Conservation (phyloP, 35 echinoderm and acorn worm genomes). For the Lytechinus variegatus region DNA sequence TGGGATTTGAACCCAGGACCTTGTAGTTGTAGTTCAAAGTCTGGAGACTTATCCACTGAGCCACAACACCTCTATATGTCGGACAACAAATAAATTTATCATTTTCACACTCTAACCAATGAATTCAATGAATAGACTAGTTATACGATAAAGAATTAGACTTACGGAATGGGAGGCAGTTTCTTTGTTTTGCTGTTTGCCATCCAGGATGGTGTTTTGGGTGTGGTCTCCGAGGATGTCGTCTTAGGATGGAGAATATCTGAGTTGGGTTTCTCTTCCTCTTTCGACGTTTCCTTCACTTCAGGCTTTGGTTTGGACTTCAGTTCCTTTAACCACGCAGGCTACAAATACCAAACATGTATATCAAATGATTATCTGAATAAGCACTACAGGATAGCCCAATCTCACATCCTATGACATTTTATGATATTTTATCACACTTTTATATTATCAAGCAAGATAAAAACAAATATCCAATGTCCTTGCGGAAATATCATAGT, state of each 20-base stretch:
- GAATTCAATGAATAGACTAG: neutral
- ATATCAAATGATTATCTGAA: neutral
- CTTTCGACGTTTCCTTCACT: neutral
- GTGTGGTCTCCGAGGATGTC: neutral
- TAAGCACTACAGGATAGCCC: neutral
- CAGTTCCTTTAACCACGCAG: conserved; percentile 33
- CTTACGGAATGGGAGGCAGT: conserved; percentile 45
- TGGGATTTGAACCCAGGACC: no score
- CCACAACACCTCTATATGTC: no score
- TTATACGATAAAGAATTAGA: neutral
- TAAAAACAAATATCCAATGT: no score
- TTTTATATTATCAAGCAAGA: neutral
- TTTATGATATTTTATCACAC: neutral
- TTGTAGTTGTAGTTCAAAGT: no score
- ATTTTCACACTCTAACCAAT: neutral
- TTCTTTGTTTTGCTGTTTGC: conserved; percentile 34
- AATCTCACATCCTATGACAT: neutral
- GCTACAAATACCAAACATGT: neutral
- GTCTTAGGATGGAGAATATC: conserved; percentile 44
- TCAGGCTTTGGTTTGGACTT: conserved; percentile 32
- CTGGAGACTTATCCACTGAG: no score
- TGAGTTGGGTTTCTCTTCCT: conserved; percentile 18
- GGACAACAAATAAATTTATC: no score
- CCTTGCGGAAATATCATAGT: no score
- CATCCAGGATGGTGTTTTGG: conserved; percentile 36